These are phyloP conservation scores for Tympanoctomys barrerae DNA, from an alignment of 2,797 vertebrate genomes.

Conservation along the genomic window DNA sequence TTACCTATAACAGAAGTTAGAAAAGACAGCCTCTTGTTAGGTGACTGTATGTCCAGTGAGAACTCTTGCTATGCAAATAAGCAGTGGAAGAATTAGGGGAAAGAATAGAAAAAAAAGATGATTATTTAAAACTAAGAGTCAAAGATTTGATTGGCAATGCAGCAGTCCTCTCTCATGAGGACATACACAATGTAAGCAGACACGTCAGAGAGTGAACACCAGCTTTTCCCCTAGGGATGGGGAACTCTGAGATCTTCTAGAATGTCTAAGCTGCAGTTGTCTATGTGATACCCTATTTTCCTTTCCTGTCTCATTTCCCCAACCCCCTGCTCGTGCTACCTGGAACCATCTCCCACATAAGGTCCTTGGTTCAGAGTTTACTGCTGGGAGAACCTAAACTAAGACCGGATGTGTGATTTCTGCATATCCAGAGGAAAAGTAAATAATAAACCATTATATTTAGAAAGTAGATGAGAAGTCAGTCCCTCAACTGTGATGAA, in stretches of 20 bases:
- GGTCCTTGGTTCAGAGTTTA: background rate
- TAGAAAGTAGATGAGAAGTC: constrained; percentile 37
- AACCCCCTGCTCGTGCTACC: background rate
- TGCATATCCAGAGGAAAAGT: constrained; percentile 43
- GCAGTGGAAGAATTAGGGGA: background rate
- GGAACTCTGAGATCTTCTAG: background rate
- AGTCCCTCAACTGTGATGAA: background rate
- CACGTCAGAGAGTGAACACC: background rate
- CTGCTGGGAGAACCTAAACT: constrained; percentile 39
- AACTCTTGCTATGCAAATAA: constrained; percentile 14
- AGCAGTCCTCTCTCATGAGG: background rate
- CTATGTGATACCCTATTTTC: background rate
- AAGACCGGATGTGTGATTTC: constrained; percentile 26
- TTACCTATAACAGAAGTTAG: background rate
- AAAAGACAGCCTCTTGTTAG: background rate
- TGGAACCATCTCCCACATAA: constrained; percentile 18
- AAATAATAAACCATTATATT: constrained; percentile 1
- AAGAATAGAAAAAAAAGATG: background rate
- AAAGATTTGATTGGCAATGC: background rate
- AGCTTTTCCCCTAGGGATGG: background rate
- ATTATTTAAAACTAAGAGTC: background rate
- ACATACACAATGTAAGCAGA: background rate
- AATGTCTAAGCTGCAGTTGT: background rate
- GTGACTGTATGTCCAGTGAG: background rate
- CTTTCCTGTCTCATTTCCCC: background rate